Conservation (phyloP, 2,888 invertebrate genomes). For the Lagria hirta region DNA sequence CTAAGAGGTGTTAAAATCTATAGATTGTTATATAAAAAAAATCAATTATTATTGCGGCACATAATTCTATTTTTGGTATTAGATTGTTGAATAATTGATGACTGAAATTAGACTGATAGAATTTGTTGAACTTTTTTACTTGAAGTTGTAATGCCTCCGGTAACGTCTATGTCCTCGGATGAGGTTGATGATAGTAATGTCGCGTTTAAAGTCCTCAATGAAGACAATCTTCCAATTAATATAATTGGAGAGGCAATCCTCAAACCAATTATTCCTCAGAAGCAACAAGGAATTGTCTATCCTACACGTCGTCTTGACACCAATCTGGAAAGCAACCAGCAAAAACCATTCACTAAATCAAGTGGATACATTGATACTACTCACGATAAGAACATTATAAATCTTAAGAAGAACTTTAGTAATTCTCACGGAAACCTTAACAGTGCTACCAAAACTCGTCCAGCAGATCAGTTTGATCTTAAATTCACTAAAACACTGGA, state of each 20-base stretch:
- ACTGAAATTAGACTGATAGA: no score
- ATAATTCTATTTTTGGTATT: no score
- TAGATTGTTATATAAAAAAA: no score
- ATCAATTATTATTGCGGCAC: no score
- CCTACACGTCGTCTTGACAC: slow-evolving; percentile 54
- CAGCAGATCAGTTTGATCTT: slow-evolving; percentile 52
- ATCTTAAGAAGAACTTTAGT: slow-evolving; percentile 49
- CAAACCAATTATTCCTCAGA: slow-evolving; percentile 51
- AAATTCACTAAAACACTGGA: slow-evolving; percentile 72
- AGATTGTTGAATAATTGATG: no score
- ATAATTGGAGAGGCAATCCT: slow-evolving; percentile 48
- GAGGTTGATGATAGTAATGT: slow-evolving; percentile 46
- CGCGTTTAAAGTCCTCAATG: slow-evolving; percentile 53
- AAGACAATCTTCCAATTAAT: slow-evolving; percentile 50
- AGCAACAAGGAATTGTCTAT: slow-evolving; percentile 61
- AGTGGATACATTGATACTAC: slow-evolving; percentile 43
- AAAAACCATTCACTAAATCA: slow-evolving; percentile 48
- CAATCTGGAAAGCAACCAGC: slow-evolving; percentile 46
- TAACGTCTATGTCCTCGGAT: slow-evolving; percentile 40
- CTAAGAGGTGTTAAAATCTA: no score
- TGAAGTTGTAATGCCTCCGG: slow-evolving; percentile 39
- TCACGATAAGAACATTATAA: slow-evolving; percentile 41
- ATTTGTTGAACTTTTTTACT: no score
- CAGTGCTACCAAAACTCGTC: slow-evolving; percentile 42
- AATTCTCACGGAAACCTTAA: slow-evolving; percentile 55